Conservation (phyloP, 2,113 vertebrate genomes). For the Bubo blakistoni region DNA sequence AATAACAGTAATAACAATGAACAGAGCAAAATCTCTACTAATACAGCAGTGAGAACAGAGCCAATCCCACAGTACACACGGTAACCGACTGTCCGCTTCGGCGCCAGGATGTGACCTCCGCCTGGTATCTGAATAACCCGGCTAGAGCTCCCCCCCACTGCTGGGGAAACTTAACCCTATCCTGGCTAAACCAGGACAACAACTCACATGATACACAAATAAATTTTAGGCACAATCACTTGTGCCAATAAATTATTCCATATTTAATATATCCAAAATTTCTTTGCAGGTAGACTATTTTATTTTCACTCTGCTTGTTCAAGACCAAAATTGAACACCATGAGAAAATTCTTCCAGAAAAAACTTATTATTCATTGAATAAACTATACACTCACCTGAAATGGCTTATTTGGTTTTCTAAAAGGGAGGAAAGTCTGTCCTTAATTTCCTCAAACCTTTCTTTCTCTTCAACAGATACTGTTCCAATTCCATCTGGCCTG, state of each 20-base stretch:
- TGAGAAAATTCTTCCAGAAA: neutral
- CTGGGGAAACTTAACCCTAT: no score
- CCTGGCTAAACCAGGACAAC: no score
- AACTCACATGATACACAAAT: neutral
- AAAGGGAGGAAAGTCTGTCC: constrained; percentile 81
- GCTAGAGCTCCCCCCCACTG: no score
- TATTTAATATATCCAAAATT: neutral
- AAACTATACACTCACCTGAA: constrained; percentile 81
- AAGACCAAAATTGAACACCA: neutral
- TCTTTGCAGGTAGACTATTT: neutral
- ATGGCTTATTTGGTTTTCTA: constrained; percentile 95
- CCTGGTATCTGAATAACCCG: no score
- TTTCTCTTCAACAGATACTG: constrained; percentile 89
- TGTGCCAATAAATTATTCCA: neutral
- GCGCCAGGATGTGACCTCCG: no score
- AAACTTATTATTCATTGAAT: neutral
- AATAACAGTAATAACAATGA: no score
- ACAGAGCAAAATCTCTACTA: no score
- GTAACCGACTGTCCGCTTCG: no score
- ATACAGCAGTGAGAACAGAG: no score
- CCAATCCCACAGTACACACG: no score
- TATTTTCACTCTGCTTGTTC: neutral
- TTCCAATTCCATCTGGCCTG: constrained; percentile 96
- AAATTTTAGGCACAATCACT: neutral
- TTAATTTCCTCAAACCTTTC: constrained; percentile 89